phyloP scores from a whole-genome alignment of 2,113 vertebrate genomes.

The Arothron firmamentum region DNA sequence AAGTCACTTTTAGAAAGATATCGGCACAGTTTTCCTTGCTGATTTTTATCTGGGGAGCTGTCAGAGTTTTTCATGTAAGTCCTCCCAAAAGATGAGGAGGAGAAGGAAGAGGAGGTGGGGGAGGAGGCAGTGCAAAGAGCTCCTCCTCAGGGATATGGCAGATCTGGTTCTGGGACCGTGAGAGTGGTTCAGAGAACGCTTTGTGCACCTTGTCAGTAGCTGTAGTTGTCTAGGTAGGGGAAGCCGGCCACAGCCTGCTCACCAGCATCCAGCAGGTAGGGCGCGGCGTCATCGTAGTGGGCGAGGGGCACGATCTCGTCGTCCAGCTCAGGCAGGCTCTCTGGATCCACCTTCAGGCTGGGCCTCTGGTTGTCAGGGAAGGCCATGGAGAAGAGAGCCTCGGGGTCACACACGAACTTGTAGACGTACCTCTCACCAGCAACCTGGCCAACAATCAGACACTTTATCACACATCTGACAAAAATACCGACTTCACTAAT shows the following conservation, averaged over 20 bases:
- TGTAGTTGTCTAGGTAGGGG: conserved; percentile 84
- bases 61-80: conserved; percentile 39
- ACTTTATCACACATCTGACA: no score
- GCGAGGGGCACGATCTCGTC: conserved; percentile 89
- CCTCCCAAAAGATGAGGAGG: conserved; percentile 36
- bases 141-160: conserved; percentile 42
- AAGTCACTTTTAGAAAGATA: conserved; percentile 6
- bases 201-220: conserved; percentile 75
- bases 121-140: conserved; percentile 30
- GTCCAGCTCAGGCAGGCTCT: conserved; percentile 73
- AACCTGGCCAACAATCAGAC: conserved; percentile 71
- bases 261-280: conserved; percentile 83
- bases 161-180: conserved; percentile 16
- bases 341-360: conserved; percentile 87
- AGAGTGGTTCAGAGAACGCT: conserved; percentile 32
- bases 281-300: conserved; percentile 84
- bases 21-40: conserved; percentile 39
- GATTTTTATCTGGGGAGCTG: conserved; percentile 25
- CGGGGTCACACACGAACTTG: conserved; percentile 95
- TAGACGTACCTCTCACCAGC: conserved; percentile 94
- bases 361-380: conserved; percentile 96
- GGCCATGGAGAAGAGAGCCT: conserved; percentile 96
- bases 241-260: conserved; percentile 82
- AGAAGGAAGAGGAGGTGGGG: conserved; percentile 21
- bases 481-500: no score